Percentiles rank a stretch among this genome's conserved stretches.
phyloP scores from a whole-genome alignment of 2,113 vertebrate species.

The Emydocephalus ijimae region DNA sequence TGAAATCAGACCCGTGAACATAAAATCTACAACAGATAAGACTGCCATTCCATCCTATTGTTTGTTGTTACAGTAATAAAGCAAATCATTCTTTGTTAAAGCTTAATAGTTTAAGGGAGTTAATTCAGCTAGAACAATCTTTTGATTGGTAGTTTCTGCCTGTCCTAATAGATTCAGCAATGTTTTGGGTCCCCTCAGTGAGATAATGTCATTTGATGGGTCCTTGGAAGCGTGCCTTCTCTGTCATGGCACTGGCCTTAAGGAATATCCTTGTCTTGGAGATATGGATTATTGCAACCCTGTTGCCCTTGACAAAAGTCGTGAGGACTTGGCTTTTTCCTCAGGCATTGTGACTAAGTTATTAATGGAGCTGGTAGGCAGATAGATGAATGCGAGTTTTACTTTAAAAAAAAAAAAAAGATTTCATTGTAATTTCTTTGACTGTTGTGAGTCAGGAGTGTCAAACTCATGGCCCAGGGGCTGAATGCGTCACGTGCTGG shows the following conservation, averaged over 20 bases:
- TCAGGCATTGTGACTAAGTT: neutral
- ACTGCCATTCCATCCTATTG: neutral
- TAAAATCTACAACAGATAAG: neutral
- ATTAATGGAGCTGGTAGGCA: neutral
- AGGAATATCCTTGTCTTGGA: neutral
- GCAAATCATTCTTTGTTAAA: neutral
- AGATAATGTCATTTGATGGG: neutral
- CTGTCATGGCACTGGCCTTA: neutral
- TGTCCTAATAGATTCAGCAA: neutral
- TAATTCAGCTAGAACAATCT: constrained; percentile 63
- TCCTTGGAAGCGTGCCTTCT: neutral
- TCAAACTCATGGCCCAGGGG: too few species aligned
- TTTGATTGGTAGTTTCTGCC: neutral
- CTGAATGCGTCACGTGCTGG: too few species aligned
- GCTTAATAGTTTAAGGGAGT: neutral
- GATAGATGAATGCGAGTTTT: neutral
- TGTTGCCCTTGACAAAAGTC: neutral
- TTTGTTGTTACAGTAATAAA: neutral
- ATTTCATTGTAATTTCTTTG: neutral
- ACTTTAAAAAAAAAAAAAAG: too few species aligned
- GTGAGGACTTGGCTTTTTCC: neutral
- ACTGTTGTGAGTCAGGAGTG: neutral
- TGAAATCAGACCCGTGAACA: neutral
- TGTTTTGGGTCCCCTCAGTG: neutral
- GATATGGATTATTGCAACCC: neutral